phyloP scores from a whole-genome alignment of 2,797 vertebrate species.

The Clarias laeviceps region DNA sequence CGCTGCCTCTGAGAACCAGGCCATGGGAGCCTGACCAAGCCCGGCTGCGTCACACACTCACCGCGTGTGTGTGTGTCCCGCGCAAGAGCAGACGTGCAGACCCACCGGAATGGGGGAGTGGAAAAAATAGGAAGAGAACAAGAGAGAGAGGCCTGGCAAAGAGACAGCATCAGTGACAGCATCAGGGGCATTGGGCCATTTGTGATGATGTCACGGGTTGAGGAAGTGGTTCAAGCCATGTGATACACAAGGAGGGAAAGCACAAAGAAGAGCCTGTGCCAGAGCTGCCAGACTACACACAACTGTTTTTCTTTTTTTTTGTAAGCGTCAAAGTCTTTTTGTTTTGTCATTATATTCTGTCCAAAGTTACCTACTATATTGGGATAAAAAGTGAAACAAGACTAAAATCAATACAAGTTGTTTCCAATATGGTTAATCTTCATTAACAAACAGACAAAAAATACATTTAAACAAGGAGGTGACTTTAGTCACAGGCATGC shows the following conservation, averaged over 20 bases:
- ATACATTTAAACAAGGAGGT: not conserved
- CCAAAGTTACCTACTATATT: not conserved
- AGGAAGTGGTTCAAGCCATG: constrained; percentile 55
- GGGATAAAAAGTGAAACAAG: not conserved
- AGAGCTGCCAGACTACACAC: constrained; percentile 16
- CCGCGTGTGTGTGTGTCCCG: constrained; percentile 49
- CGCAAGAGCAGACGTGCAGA: constrained; percentile 49
- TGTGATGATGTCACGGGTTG: constrained; percentile 54
- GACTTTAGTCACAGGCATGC: not conserved
- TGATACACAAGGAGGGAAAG: constrained; percentile 43
- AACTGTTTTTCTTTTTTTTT: not conserved
- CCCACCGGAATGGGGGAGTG: constrained; percentile 53
- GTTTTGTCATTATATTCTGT: constrained; percentile 13
- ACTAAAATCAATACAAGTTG: not conserved
- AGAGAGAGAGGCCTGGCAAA: constrained; percentile 45
- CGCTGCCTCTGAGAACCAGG: constrained; percentile 63
- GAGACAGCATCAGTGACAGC: constrained; percentile 55
- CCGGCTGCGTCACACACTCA: constrained; percentile 59
- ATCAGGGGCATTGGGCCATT: constrained; percentile 59
- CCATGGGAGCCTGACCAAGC: constrained; percentile 61
- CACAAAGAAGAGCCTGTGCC: constrained; percentile 36
- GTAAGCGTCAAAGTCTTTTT: constrained; percentile 11
- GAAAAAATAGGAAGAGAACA: constrained; percentile 38
- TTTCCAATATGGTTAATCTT: not conserved
- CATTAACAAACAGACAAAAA: not conserved